These are phyloP conservation scores for Agelas oroides DNA, from an alignment of 37 sponge, comb jelly and placozoan species.

Conservation along the genomic window DNA sequence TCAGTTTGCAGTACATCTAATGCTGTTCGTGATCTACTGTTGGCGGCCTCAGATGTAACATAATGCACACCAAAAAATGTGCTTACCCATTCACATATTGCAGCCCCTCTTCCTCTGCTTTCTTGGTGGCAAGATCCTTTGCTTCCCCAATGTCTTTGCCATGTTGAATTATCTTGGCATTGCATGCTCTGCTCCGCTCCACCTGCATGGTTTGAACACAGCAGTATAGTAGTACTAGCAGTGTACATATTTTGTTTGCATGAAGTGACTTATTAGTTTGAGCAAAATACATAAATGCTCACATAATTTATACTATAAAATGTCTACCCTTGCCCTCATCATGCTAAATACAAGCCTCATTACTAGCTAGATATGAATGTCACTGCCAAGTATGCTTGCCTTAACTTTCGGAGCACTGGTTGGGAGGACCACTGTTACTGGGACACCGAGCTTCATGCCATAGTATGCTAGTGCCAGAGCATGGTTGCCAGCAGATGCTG, in stretches of 20 bases:
- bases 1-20: too few relatives aligned
- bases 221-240: too few relatives aligned
- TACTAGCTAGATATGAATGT: too few relatives aligned
- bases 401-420: slow-evolving; percentile 81
- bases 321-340: too few relatives aligned
- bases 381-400: not conserved
- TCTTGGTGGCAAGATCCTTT: slow-evolving; percentile 62
- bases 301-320: too few relatives aligned
- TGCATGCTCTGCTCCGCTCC: slow-evolving; percentile 55
- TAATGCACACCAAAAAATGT: too few relatives aligned
- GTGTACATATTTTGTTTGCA: too few relatives aligned
- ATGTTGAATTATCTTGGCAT: slow-evolving; percentile 67
- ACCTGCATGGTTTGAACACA: slow-evolving; percentile 26
- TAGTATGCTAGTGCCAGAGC: slow-evolving; percentile 90
- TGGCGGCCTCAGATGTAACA: too few relatives aligned
- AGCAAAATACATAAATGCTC: too few relatives aligned
- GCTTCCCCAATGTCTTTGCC: slow-evolving; percentile 79
- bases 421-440: slow-evolving; percentile 89
- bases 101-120: slow-evolving; percentile 51
- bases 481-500: slow-evolving; percentile 96
- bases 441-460: slow-evolving; percentile 65
- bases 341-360: too few relatives aligned
- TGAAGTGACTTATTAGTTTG: too few relatives aligned
- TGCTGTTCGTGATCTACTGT: too few relatives aligned
- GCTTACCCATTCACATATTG: slow-evolving; percentile 89